Base-by-base conservation (phyloP, 2,797 vertebrate species). In the Apogon hyalosoma region DNA sequence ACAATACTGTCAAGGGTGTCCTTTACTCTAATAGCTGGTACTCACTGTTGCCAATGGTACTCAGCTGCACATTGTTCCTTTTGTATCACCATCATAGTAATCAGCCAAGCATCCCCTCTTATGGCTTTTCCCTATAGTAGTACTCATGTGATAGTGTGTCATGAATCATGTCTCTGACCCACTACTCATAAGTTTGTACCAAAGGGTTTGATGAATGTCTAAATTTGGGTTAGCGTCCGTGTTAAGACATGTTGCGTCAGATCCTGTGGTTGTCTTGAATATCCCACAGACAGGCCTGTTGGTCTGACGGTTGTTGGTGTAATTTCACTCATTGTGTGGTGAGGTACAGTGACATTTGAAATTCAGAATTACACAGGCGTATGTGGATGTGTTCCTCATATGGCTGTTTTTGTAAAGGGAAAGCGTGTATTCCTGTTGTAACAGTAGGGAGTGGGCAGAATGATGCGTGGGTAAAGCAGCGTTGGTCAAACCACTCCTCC, bases 371-470 rank as follows among this genome's bases (percentile, higher is more conserved):
- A 46, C 51, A 28, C 56, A 53, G 7, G 65, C 67, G 67, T 70
- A 59, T 1, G 18, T 56, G 42, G 43, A 69, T 56, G 57, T 47
- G 69, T 62, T 15, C 61, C 47, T 63, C 73, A 70, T 64, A 63
- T 21, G 43, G 75, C 54, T 70, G 73, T 74, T 79, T 33, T 76
- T 85, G 69, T 79, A 53, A 76, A 64, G 54, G 53, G 45, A 87
- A 28, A 14, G 57, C 12, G 19, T 62, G 28, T 36, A 9, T 68
- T 80, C 60, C 59, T 53, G 73, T 48, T 69, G 48, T 21, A 59
- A 64, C 84, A 59, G 75, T 69, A 79, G 40, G 81, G 73, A 83
- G 89, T 86, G 77, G 89, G 89, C 82, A 85, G 82, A 56, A 1
- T n/a, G 40, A 45, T 77, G 88, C 63, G 86, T 90, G 83, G 87